phyloP scores from a whole-genome alignment of 2,888 invertebrate genomes.

The Drosophila buzzatii region DNA sequence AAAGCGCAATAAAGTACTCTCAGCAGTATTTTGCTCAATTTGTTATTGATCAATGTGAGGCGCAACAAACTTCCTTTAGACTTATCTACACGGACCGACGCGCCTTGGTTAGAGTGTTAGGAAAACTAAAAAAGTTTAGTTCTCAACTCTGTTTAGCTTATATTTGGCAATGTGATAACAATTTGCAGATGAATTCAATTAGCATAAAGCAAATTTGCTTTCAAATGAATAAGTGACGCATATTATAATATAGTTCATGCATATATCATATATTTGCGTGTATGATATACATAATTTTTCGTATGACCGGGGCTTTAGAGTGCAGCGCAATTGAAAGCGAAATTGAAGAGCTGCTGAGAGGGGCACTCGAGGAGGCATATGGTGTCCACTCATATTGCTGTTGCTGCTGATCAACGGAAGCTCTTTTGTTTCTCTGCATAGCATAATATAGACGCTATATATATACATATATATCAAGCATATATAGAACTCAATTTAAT shows the following conservation, averaged over 20 bases:
- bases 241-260: constrained; percentile 9
- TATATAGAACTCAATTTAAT: constrained; percentile 39
- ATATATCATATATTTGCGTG: not conserved
- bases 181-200: constrained; percentile 33
- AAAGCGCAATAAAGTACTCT: no score
- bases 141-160: not conserved
- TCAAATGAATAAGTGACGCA: constrained; percentile 42
- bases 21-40: no score
- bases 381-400: constrained; percentile 9
- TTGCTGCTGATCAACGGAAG: constrained; percentile 51
- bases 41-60: no score
- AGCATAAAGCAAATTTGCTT: constrained; percentile 28
- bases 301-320: constrained; percentile 32
- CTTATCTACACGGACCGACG: constrained; percentile 4
- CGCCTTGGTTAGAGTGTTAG: constrained; percentile 2
- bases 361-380: not conserved
- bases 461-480: not conserved
- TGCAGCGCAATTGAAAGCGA: constrained; percentile 74
- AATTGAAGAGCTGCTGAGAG: constrained; percentile 26
- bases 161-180: not conserved
- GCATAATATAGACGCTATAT: constrained; percentile 35
- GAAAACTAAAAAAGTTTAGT: not conserved
- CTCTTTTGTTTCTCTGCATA: constrained; percentile 62
- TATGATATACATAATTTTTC: not conserved
- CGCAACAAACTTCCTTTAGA: no score